Conservation (phyloP, 2,888 invertebrate species). For the Oligia latruncula region DNA sequence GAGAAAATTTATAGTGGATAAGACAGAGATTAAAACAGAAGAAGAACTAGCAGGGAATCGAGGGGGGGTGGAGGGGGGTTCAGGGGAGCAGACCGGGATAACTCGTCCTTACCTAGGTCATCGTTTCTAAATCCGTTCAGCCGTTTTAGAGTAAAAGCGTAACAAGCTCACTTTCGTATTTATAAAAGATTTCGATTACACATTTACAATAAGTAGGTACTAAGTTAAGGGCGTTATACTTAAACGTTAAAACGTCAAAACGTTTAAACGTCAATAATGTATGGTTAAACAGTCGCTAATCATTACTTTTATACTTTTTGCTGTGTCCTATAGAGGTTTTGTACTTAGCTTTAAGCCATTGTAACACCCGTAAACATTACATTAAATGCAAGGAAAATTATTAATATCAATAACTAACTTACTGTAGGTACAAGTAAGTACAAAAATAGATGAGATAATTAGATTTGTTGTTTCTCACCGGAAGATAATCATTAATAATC, state of each 20-base stretch:
- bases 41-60: too few species aligned
- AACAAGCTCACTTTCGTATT: neutral
- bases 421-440: neutral
- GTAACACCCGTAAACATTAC: neutral
- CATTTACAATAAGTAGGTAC: too few species aligned
- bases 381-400: neutral
- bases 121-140: too few species aligned
- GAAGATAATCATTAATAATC: conserved; percentile 9
- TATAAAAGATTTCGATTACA: too few species aligned
- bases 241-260: neutral
- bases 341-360: neutral
- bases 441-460: conserved; percentile 5
- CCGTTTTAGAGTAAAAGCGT: too few species aligned
- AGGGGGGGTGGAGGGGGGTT: too few species aligned
- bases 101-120: too few species aligned
- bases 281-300: neutral
- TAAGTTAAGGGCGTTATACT: neutral
- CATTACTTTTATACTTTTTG: too few species aligned
- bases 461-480: conserved; percentile 13
- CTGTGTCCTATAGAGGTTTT: too few species aligned
- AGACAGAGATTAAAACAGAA: too few species aligned
- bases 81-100: too few species aligned
- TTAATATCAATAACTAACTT: neutral
- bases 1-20: too few species aligned
- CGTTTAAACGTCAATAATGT: neutral